Evolutionary conservation across 1,140 invertebrate genomes (phyloP), one percentile per base, ranked within the genome.

Genomic region (Aricia agestis): DNA sequence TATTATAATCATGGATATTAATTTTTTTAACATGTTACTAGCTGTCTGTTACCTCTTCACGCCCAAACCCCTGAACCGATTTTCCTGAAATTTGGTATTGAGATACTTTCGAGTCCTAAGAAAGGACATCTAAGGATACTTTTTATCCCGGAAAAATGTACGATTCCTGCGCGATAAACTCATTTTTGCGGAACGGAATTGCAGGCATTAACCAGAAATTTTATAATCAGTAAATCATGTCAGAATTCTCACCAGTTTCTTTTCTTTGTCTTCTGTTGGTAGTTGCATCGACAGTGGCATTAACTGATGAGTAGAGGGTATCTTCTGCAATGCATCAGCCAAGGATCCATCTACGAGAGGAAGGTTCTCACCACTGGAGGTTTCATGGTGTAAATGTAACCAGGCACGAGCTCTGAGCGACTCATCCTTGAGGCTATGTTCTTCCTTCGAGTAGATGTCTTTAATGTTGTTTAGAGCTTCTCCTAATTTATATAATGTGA

Each of bases 401-500:
- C 76, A 79, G 9, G 70, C 17, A 67, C 78, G 81, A 42, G 76
- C 74, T 71, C 74, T 75, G 1, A 77, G 68, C 6, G 69, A 74
- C 9, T 70, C 75, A 52, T 61, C 59, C 13, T 71, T 45, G 67
- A 61, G 13, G 75, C 5, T 10, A 25, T 63, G 59, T 6, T 6
- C 18, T 19, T 63, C 59, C 66, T 85, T 84, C 7, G 82, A 81
- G 68, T 81, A 69, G 72, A 84, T 32, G 36, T 74, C 78, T 10
- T 68, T 42, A 52, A 81, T 77, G n/a, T 70, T 69, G 57, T 68
- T 74, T 65, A 67, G 52, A 11, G 63, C 67, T 13, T 31, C 66
- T 57, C 67, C 36, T 66, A 85, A 72, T 41, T 79, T 73, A 74
- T 83, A 83, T 67, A 83, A 80, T 66, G 74, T 68, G 41, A 82